Evolutionary conservation across 2,797 vertebrate species (phyloP).

Genomic region (Numenius phaeopus): DNA sequence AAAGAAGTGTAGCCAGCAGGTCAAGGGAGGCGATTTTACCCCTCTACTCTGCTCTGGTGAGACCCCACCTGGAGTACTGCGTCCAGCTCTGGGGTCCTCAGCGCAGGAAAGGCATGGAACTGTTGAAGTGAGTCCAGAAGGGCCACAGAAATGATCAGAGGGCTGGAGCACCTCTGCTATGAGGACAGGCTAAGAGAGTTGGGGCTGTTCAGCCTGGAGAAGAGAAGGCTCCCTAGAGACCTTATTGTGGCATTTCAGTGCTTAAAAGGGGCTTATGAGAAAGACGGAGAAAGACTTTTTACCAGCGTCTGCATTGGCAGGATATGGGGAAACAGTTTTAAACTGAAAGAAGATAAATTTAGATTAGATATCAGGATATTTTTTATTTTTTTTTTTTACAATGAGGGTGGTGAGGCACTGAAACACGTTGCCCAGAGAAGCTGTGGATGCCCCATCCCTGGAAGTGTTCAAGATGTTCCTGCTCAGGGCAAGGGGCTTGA

Average conservation of each 20-base stretch:
- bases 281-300: not conserved
- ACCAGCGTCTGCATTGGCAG: not conserved
- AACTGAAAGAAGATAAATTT: not conserved
- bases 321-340: not conserved
- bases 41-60: not conserved
- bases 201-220: not conserved
- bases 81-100: not conserved
- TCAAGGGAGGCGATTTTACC: not conserved
- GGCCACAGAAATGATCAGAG: not conserved
- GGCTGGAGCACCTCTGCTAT: not conserved
- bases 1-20: not conserved
- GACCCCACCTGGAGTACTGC: not conserved
- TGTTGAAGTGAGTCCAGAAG: not conserved
- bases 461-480: too few species aligned
- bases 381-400: not conserved
- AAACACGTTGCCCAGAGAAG: too few species aligned
- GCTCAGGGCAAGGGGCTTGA: too few species aligned
- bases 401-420: not conserved
- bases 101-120: not conserved
- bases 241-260: not conserved
- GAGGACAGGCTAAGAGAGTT: not conserved
- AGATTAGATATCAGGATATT: not conserved
- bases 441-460: too few species aligned
- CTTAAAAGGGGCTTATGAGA: not conserved
- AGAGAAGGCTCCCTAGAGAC: not conserved